phyloP scores from a whole-genome alignment of 2,113 vertebrate species.

The Forbesichthys agassizii region DNA sequence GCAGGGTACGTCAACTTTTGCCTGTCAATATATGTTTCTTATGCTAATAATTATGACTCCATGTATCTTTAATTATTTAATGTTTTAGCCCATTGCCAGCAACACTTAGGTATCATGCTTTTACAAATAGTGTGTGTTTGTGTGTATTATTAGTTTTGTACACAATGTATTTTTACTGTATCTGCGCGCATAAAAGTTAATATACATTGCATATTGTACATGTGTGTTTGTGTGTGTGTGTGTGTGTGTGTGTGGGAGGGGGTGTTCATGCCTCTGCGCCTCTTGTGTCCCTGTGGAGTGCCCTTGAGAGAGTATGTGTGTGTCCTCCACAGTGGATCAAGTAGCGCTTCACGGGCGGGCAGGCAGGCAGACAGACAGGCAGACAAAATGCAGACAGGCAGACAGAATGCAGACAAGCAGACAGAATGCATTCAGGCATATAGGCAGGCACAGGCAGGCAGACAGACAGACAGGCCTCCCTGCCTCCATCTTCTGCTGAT shows the following conservation, averaged over 20 bases:
- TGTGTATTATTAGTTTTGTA: neutral
- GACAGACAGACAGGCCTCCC: neutral
- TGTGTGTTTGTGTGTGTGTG: conserved; percentile 7
- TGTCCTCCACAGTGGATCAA: conserved; percentile 65
- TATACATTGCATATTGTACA: conserved; percentile 10
- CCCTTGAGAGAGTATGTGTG: conserved; percentile 54
- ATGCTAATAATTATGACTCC: too few relatives aligned
- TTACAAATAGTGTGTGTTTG: neutral
- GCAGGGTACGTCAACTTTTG: too few relatives aligned
- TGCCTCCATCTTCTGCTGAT: conserved; percentile 53
- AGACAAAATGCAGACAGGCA: conserved; percentile 22
- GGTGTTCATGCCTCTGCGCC: neutral
- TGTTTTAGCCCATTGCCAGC: too few relatives aligned
- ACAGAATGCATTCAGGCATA: conserved; percentile 15
- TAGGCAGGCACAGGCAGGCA: conserved; percentile 54
- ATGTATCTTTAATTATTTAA: too few relatives aligned
- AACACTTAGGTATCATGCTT: too few relatives aligned
- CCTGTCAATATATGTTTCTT: too few relatives aligned
- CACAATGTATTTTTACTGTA: neutral
- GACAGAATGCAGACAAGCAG: conserved; percentile 43
- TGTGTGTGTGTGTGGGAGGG: neutral
- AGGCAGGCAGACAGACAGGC: conserved; percentile 49
- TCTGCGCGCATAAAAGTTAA: conserved; percentile 1
- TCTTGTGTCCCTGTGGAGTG: conserved; percentile 33
- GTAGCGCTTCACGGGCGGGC: conserved; percentile 42